Conservation (phyloP, 2,888 invertebrate genomes). For the Ornithoptera alexandrae region DNA sequence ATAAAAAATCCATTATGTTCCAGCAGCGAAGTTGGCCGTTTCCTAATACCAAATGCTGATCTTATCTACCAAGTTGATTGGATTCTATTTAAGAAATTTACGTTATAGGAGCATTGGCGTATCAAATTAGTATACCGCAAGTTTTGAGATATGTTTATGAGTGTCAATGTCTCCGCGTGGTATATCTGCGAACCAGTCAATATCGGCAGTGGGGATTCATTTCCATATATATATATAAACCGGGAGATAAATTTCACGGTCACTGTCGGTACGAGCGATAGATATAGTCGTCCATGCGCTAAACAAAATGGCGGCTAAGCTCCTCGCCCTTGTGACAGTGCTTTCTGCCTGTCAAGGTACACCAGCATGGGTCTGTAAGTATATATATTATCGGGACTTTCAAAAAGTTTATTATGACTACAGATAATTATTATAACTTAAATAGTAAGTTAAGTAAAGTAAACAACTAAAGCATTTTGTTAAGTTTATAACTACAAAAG, state of each 20-base stretch:
- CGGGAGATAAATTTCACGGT: conserved; percentile 61
- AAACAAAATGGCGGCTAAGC: conserved; percentile 57
- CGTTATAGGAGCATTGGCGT: conserved; percentile 18
- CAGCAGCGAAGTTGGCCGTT: not conserved
- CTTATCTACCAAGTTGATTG: conserved; percentile 11
- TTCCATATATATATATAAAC: conserved; percentile 62
- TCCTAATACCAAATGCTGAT: not conserved
- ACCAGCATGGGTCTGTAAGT: conserved; percentile 59
- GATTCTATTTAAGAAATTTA: conserved; percentile 15
- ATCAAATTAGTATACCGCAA: conserved; percentile 29
- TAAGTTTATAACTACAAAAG: too few species aligned
- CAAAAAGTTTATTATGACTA: not conserved
- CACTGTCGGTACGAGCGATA: conserved; percentile 57
- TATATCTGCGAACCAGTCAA: conserved; percentile 24
- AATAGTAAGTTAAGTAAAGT: not conserved
- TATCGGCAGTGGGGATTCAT: conserved; percentile 59
- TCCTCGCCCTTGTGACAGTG: conserved; percentile 51
- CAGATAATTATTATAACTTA: not conserved
- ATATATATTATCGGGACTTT: not conserved
- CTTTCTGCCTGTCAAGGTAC: conserved; percentile 52
- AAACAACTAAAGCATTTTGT: not conserved
- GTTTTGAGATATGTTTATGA: conserved; percentile 22
- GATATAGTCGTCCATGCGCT: conserved; percentile 47
- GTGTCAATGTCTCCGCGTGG: conserved; percentile 24
- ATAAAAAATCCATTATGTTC: not conserved